Conservation (phyloP, 2,888 invertebrate genomes). For the Volucella inanis region DNA sequence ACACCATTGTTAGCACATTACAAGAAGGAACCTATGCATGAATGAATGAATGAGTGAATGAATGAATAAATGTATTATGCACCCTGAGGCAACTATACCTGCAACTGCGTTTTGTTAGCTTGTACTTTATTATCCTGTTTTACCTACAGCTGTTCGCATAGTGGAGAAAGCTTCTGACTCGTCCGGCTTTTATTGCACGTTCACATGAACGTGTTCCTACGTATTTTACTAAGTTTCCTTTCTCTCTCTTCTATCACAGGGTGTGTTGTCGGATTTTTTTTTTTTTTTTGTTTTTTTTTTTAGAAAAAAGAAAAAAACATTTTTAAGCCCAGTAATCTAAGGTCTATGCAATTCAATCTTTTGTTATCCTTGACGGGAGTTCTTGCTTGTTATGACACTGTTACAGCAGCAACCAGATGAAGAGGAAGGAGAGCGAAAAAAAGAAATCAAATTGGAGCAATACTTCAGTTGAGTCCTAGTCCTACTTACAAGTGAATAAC, state of each 20-base stretch:
- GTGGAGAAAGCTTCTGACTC: slow-evolving; percentile 14
- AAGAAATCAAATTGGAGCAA: slow-evolving; percentile 53
- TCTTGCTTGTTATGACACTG: slow-evolving; percentile 52
- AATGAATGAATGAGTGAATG: slow-evolving; percentile 47
- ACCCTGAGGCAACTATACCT: slow-evolving; percentile 22
- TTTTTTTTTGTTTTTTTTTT: too few species aligned
- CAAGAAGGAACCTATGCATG: slow-evolving; percentile 38
- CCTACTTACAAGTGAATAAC: slow-evolving; percentile 55
- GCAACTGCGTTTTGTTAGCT: slow-evolving; percentile 48
- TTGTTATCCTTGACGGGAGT: slow-evolving; percentile 53
- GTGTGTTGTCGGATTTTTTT: neutral
- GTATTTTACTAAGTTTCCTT: slow-evolving; percentile 15
- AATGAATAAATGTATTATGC: slow-evolving; percentile 53
- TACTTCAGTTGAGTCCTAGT: slow-evolving; percentile 32
- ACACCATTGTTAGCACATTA: slow-evolving; percentile 15
- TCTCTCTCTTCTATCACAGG: neutral
- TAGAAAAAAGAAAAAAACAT: too few species aligned
- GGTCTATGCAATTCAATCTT: slow-evolving; percentile 56
- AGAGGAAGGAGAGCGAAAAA: neutral
- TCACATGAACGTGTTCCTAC: slow-evolving; percentile 24
- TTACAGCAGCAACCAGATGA: neutral
- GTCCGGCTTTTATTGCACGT: slow-evolving; percentile 40
- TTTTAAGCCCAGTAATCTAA: slow-evolving; percentile 26
- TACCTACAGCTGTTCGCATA: neutral
- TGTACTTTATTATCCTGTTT: slow-evolving; percentile 11